These are phyloP conservation scores for Stramonita haemastoma DNA, from an alignment of 2,888 invertebrate genomes.

Conservation along the genomic window DNA sequence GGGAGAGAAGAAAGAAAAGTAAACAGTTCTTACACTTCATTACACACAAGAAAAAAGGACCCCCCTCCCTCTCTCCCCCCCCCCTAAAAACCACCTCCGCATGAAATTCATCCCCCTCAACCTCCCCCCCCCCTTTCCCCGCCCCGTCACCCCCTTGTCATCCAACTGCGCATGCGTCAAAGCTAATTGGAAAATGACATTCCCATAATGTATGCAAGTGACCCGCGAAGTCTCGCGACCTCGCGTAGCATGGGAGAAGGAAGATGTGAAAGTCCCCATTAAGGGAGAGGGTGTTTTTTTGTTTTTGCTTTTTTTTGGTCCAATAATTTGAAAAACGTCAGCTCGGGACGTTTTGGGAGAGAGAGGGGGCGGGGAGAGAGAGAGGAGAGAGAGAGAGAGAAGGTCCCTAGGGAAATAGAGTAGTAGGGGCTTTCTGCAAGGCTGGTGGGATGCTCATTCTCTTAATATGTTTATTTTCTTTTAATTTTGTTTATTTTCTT, in stretches of 20 bases:
- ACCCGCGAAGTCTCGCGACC: conserved; percentile 39
- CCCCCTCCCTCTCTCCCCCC: neutral
- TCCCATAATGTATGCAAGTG: conserved; percentile 45
- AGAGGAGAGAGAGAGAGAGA: no score
- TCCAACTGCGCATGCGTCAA: conserved; percentile 27
- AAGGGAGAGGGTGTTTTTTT: no score
- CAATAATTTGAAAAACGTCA: no score
- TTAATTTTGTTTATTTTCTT: neutral
- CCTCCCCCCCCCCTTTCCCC: neutral
- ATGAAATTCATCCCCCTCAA: conserved; percentile 20
- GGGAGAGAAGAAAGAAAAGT: no score
- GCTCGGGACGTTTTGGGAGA: no score
- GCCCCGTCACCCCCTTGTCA: neutral
- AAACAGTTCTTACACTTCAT: no score
- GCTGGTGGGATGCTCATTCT: no score
- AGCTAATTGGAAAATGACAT: conserved; percentile 44
- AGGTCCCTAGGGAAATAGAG: no score
- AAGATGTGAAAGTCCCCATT: conserved; percentile 26
- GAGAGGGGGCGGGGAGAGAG: no score
- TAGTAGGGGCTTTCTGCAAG: no score
- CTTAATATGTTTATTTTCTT: no score
- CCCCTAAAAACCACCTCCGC: conserved; percentile 6
- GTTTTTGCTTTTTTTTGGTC: no score
- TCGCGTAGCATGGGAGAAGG: conserved; percentile 38
- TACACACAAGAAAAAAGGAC: neutral